Evolutionary conservation across 1,140 invertebrate genomes (phyloP).

Genomic region (Brachionus sp.): DNA sequence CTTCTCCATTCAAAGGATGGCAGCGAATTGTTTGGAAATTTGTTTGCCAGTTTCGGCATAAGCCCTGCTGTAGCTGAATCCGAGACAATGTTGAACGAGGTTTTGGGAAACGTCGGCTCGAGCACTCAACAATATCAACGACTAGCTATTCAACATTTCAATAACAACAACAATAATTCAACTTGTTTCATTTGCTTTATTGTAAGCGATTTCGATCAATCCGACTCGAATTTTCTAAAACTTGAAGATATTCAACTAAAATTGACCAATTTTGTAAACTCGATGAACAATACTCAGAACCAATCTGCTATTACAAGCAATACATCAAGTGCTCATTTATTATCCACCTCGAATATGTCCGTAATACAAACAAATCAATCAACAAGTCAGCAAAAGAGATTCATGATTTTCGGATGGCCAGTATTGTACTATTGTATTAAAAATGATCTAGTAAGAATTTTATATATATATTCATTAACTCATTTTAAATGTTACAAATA

Average conservation of each 20-base stretch:
- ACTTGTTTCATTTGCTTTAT: constrained; percentile 15
- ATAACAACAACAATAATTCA: constrained; percentile 18
- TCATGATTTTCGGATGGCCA: constrained; percentile 28
- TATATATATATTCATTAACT: background rate
- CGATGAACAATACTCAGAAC: background rate
- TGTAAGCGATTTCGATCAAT: constrained; percentile 2
- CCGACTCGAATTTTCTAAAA: background rate
- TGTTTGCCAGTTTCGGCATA: background rate
- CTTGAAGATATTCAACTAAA: constrained; percentile 19
- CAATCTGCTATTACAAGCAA: background rate
- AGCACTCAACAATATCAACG: background rate
- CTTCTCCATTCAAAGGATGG: constrained; percentile 6
- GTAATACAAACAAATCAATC: constrained; percentile 2
- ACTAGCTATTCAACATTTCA: constrained; percentile 5
- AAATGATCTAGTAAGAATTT: constrained; percentile 22
- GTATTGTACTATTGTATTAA: constrained; percentile 29
- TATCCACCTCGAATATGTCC: background rate
- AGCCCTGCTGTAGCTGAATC: background rate
- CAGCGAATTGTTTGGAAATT: background rate
- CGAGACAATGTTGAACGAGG: background rate
- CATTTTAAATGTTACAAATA: background rate
- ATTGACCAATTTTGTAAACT: constrained; percentile 13
- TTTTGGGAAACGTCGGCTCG: background rate
- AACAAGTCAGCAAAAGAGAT: background rate
- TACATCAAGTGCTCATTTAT: background rate